Evolutionary conservation across 2,113 vertebrate species (phyloP).

Genomic region (Chrysochloris asiatica): DNA sequence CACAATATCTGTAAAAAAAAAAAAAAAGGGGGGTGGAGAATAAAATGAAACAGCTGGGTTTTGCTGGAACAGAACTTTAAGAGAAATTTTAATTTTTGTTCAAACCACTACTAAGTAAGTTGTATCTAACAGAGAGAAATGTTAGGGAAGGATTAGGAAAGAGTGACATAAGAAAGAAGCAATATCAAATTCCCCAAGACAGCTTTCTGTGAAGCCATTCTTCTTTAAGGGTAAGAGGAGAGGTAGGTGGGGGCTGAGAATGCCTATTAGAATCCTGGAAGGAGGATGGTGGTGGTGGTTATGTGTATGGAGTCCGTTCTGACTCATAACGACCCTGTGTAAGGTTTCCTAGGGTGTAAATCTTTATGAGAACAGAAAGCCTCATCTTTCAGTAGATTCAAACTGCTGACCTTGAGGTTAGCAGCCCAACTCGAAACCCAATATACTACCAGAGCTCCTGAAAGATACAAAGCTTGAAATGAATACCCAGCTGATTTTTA

Average conservation of each 20-base stretch:
- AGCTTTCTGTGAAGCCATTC: neutral
- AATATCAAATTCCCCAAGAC: neutral
- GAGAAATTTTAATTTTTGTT: conserved; percentile 28
- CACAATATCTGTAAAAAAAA: conserved; percentile 90
- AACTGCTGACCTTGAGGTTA: too few species aligned
- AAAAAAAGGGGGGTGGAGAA: conserved; percentile 34
- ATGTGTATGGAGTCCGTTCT: too few species aligned
- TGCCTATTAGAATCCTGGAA: neutral
- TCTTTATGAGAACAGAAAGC: too few species aligned
- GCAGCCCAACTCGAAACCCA: too few species aligned
- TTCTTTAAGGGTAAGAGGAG: neutral
- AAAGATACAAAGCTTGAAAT: too few species aligned
- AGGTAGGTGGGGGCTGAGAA: rapidly evolving
- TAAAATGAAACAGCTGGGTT: conserved; percentile 50
- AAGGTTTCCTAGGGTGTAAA: too few species aligned
- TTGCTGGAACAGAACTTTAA: conserved; percentile 38
- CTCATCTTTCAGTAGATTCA: too few species aligned
- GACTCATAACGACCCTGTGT: too few species aligned
- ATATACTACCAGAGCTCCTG: too few species aligned
- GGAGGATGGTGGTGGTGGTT: neutral
- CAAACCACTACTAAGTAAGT: neutral
- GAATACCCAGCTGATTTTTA: neutral
- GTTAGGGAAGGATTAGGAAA: neutral
- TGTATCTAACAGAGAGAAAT: neutral
- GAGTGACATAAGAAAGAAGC: neutral